phyloP scores from a whole-genome alignment of 37 sponge, comb jelly and placozoan genomes.

The Cliona cf. orientalis region DNA sequence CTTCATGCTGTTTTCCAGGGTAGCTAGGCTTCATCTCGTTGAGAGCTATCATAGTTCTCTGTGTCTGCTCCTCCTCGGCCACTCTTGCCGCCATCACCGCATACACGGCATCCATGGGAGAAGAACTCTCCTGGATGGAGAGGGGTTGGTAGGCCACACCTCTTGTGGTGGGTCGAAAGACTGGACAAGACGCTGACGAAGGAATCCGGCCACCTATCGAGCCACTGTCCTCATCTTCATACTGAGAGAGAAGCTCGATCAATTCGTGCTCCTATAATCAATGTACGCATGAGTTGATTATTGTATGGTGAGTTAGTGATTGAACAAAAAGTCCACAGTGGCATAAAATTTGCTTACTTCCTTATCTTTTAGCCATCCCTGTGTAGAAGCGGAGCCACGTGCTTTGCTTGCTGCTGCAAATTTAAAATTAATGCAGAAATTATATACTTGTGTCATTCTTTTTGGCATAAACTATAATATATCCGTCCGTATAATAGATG shows the following conservation, averaged over 20 bases:
- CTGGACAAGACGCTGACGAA: no score
- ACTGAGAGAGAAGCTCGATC: conserved; percentile 79
- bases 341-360: no score
- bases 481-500: no score
- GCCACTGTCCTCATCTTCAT: conserved; percentile 66
- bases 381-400: no score
- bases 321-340: no score
- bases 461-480: no score
- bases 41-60: conserved; percentile 79
- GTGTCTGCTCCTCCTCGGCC: conserved; percentile 79
- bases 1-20: conserved; percentile 45
- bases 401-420: no score
- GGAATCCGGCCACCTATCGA: neutral
- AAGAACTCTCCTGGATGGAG: conserved; percentile 6
- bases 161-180: neutral
- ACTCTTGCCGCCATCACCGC: conserved; percentile 56
- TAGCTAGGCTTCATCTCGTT: conserved; percentile 43
- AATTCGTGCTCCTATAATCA: conserved; percentile 71
- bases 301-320: no score
- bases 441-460: no score
- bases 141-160: conserved; percentile 22
- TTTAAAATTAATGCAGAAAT: no score
- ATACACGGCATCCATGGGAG: conserved; percentile 25
- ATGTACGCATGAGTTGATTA: no score
- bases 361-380: no score